Evolutionary conservation across 2,113 vertebrate genomes (phyloP), one percentile per base, ranked within the genome.

Genomic region (Ancistrus triradiatus): DNA sequence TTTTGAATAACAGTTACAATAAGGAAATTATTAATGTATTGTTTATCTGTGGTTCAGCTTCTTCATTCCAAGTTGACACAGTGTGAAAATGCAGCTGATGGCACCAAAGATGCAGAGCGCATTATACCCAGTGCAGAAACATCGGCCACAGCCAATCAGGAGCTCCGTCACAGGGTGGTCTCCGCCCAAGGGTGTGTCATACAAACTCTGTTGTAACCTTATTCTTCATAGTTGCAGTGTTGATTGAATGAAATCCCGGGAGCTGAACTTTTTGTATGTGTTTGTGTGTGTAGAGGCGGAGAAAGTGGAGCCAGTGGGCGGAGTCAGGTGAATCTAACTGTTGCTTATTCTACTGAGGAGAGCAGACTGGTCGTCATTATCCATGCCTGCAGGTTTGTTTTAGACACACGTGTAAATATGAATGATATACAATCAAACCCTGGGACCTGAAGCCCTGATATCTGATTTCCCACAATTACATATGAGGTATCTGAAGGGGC

Each of bases 301-400:
- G 82, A 86, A 1, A 69, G 70, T 3, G 1, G 8, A 0, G 78
- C 63, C 4, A 59, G 62, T 2, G 83, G 83, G 0, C 75, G 79
- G 38, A 83, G 85, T 1, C 90, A 93, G 74, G 80, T 93, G 72
- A 91, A 88, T 55, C 86, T 96, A 4, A 88, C 89, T 0, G 25
- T 93, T 1, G 87, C 83, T 76, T 94, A 93, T 74, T 86, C 88
- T 59, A 44, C 55, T 11, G 91, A 93, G 13, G 90, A 92, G n/a
- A 86, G 74, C 33, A 89, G 89, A 74, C 86, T 97, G 49, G 78
- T 87, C 66, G 85, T 91, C 81, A 85, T 86, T 0, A 66, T 95
- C 18, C 86, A 91, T 57, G 59, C 86, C 56, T 95, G 94, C 91
- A 92, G 91, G 93, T 95, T 7, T 51, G 64, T 62, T 62, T 52